A percentile compares a stretch with the other conserved stretches of the same genome.
Evolutionary conservation across 1,140 invertebrate species (phyloP).

Genomic region (Wiebesia pumilae): DNA sequence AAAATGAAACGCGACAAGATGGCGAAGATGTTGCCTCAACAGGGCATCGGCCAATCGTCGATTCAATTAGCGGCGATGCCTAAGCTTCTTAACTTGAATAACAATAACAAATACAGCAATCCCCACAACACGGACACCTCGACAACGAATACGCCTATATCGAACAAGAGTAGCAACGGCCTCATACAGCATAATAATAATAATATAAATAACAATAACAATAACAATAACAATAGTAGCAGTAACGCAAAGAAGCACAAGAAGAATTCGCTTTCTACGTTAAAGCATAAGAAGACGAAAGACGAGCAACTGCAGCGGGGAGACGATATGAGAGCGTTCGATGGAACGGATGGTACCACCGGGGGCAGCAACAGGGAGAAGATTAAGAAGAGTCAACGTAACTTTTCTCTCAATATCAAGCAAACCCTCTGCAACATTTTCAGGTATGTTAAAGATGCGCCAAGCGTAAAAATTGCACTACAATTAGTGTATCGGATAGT

Average conservation of each 20-base stretch:
- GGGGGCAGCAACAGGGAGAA: constrained; percentile 74
- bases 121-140: constrained; percentile 72
- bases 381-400: constrained; percentile 78
- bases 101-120: constrained; percentile 73
- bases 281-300: constrained; percentile 81
- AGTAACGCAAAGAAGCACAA: constrained; percentile 76
- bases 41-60: constrained; percentile 59
- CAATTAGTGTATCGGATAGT: no score
- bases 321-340: constrained; percentile 32
- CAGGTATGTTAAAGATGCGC: constrained; percentile 23
- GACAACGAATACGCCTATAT: constrained; percentile 71
- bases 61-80: constrained; percentile 67
- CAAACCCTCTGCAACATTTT: constrained; percentile 91
- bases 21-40: constrained; percentile 54
- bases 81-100: constrained; percentile 71
- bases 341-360: constrained; percentile 26
- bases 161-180: constrained; percentile 71
- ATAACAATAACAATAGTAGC: constrained; percentile 71
- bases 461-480: no score
- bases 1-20: constrained; percentile 73
- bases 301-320: constrained; percentile 68
- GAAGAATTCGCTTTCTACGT: constrained; percentile 78
- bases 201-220: constrained; percentile 72
- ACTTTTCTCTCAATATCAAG: constrained; percentile 85
- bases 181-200: constrained; percentile 71